These are phyloP conservation scores for Nemurella pictetii DNA, from an alignment of 2,888 invertebrate genomes.

Conservation along the genomic window DNA sequence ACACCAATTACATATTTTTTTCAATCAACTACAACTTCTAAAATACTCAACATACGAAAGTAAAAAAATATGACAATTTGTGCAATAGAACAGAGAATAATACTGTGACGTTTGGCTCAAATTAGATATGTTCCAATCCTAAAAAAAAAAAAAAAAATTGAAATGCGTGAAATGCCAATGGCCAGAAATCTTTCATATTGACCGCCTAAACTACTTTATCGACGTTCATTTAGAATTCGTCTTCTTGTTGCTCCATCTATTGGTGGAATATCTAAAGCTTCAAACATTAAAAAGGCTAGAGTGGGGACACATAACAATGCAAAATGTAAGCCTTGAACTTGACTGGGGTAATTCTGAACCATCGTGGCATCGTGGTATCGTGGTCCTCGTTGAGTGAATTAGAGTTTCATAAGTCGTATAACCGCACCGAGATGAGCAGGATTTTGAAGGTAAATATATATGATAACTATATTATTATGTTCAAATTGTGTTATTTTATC, in stretches of 20 bases:
- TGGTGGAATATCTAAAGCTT: background rate
- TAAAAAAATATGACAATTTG: slow-evolving; percentile 4
- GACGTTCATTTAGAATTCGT: background rate
- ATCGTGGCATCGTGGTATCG: no score
- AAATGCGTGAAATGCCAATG: background rate
- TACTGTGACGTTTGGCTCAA: background rate
- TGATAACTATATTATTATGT: no score
- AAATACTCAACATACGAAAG: background rate
- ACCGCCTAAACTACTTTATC: background rate
- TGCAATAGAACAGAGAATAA: background rate
- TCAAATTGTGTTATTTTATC: no score
- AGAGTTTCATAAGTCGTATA: no score
- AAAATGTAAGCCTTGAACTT: background rate
- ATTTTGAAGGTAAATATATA: no score
- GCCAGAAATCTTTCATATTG: background rate
- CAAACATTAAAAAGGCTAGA: background rate
- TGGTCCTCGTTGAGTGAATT: no score
- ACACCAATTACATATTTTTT: slow-evolving; percentile 7
- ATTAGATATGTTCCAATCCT: no score
- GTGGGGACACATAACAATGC: background rate
- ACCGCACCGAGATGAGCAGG: no score
- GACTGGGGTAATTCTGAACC: no score
- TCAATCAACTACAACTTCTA: background rate
- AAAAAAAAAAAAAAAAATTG: background rate
- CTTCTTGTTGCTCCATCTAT: background rate